Percentiles rank a stretch among this genome's conserved stretches.
Evolutionary conservation across 2,113 vertebrate genomes (phyloP).

Genomic region (Oncorhynchus masou): DNA sequence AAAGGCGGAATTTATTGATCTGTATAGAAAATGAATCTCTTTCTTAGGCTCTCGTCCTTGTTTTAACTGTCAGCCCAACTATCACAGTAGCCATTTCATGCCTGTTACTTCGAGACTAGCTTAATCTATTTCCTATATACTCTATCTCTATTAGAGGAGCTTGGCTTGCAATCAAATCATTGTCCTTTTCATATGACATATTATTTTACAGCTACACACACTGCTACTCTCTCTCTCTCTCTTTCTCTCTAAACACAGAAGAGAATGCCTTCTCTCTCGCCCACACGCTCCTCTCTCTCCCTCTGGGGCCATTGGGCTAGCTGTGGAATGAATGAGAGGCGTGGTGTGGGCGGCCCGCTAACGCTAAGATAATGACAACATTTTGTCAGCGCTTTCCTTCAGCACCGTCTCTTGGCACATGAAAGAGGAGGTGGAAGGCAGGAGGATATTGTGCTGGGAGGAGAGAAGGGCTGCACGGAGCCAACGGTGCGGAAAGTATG

Average conservation of each 20-base stretch:
- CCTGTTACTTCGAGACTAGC: too few relatives aligned
- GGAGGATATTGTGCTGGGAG: constrained; percentile 36
- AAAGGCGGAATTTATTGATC: not conserved
- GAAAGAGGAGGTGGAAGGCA: constrained; percentile 39
- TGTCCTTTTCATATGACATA: too few relatives aligned
- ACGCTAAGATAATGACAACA: constrained; percentile 63
- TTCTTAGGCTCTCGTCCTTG: too few relatives aligned
- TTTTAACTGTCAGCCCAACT: too few relatives aligned
- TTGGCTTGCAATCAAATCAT: too few relatives aligned
- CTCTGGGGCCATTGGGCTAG: constrained; percentile 53
- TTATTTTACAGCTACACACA: too few relatives aligned
- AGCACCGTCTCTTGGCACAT: constrained; percentile 57
- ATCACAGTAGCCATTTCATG: too few relatives aligned
- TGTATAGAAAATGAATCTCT: too few relatives aligned
- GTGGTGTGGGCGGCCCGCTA: constrained; percentile 58
- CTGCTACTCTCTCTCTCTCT: not conserved
- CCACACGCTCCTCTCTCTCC: constrained; percentile 50
- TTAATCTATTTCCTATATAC: too few relatives aligned
- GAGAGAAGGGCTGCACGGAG: constrained; percentile 22
- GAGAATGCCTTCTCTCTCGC: constrained; percentile 20
- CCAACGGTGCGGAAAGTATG: constrained; percentile 6
- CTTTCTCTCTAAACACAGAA: constrained; percentile 7
- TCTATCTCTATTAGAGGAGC: too few relatives aligned
- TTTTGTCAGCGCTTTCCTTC: constrained; percentile 62
- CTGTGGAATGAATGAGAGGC: constrained; percentile 65